Evolutionary conservation across 2,797 vertebrate genomes (phyloP), one percentile per base, ranked within the genome.

Genomic region (Yasuhikotakia modesta): DNA sequence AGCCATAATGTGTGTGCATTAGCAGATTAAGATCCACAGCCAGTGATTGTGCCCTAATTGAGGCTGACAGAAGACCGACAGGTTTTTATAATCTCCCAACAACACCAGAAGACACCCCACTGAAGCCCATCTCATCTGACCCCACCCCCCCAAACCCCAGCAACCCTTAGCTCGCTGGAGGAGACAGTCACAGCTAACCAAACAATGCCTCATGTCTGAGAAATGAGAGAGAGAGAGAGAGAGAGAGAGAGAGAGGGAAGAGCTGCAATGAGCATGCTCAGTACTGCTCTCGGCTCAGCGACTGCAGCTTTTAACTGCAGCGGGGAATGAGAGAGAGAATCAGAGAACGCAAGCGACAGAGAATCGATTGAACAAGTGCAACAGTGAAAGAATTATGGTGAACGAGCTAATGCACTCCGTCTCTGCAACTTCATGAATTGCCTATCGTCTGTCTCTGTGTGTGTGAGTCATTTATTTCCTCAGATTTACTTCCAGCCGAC

Each of bases 301-400:
- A 92, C 90, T 90, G 90, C 89, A 90, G 90, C 90, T 90, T 88
- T 91, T 91, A 91, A 92, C 92, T 78, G 91, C 92, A 90, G 91
- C 88, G 63, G 90, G 89, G 86, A 86, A 70, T 83, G 85, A 84
- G 84, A 81, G 83, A 66, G 79, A 53, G 76, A 58, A 52, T 52
- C 39, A 13, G 58, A 21, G 65, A 61, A 35, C 19, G 73, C 19
- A 27, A 35, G 73, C 12, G 79, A 63, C 45, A 55, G 75, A 60
- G 52, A 75, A 30, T 68, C 21, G 19, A 48, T 43, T 21, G 55
- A 78, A 55, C 35, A 35, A 35, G 85, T 83, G 30, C 39, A 53
- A 82, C 84, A 58, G 75, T 69, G 74, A 30, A 27, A 30, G 63
- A 71, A 70, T 16, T 69, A 35, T n/a, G 60, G 39, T 32, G 27